A percentile compares a stretch with the other conserved stretches of the same genome.
phyloP scores from a whole-genome alignment of 2,888 invertebrate genomes.

The Ichneumon xanthorius region DNA sequence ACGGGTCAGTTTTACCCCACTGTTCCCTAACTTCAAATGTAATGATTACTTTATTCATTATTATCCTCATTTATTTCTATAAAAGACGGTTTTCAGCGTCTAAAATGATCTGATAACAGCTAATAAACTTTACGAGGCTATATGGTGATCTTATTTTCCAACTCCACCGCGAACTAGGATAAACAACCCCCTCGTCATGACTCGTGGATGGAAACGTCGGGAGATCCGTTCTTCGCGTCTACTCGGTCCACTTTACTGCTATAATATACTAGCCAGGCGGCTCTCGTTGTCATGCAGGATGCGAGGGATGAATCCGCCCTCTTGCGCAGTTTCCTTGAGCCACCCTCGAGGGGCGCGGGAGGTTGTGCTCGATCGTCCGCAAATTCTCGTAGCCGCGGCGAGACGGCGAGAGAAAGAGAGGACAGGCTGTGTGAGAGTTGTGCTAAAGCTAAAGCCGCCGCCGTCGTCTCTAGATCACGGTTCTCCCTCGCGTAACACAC shows the following conservation, averaged over 20 bases:
- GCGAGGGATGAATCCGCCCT: constrained; percentile 76
- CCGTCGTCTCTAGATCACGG: constrained; percentile 53
- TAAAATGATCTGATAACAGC: not conserved
- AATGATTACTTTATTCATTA: not conserved
- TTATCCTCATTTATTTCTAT: not conserved
- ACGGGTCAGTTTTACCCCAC: not conserved
- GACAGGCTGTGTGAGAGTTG: constrained; percentile 17
- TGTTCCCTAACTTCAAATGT: not conserved
- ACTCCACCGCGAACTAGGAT: not conserved
- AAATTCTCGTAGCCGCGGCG: constrained; percentile 34
- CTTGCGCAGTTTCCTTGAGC: constrained; percentile 49
- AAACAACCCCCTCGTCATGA: not conserved
- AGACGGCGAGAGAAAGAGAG: constrained; percentile 58
- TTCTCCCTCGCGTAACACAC: constrained; percentile 5
- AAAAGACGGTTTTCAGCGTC: not conserved
- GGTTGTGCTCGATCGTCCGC: constrained; percentile 20
- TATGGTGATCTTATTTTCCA: not conserved
- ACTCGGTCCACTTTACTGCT: constrained; percentile 2
- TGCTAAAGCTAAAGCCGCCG: constrained; percentile 14
- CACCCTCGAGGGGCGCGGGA: not conserved
- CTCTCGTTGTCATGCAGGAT: constrained; percentile 82
- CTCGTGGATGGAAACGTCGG: constrained; percentile 25
- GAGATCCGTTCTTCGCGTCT: constrained; percentile 21
- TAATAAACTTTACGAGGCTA: not conserved
- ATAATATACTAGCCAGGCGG: constrained; percentile 28